Evolutionary conservation across 2,888 invertebrate species (phyloP).

Genomic region (Mantis religiosa): DNA sequence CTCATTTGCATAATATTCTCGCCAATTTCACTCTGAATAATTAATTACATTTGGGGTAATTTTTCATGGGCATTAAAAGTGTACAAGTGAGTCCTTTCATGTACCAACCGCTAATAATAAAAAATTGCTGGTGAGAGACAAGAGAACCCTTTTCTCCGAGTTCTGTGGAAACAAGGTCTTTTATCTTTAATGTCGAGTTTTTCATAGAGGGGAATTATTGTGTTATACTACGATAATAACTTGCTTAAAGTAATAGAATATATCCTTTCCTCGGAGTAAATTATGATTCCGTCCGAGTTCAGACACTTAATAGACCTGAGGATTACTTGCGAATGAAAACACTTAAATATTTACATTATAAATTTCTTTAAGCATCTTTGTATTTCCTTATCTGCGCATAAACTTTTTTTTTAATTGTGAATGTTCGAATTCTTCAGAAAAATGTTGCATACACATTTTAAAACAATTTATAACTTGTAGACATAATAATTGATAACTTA

Average conservation of each 20-base stretch:
- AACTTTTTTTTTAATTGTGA: too few species aligned
- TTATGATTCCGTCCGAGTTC: too few species aligned
- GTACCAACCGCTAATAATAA: neutral
- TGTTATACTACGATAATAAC: neutral
- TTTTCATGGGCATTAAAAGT: neutral
- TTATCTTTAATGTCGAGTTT: neutral
- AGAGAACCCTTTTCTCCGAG: neutral
- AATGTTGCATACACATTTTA: too few species aligned
- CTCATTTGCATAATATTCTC: neutral
- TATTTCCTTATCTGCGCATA: too few species aligned
- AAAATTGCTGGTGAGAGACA: neutral
- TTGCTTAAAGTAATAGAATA: neutral
- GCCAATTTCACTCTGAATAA: neutral
- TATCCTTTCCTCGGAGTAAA: neutral
- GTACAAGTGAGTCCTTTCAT: neutral
- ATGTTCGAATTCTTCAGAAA: too few species aligned
- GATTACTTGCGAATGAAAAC: too few species aligned
- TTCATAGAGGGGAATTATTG: neutral
- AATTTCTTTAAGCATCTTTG: too few species aligned
- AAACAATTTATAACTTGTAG: too few species aligned
- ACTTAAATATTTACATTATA: too few species aligned
- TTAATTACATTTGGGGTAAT: neutral
- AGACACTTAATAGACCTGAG: too few species aligned
- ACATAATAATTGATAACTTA: too few species aligned
- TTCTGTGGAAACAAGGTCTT: neutral